Conservation (phyloP, 1,140 invertebrate genomes). For the Capitella teleta region DNA sequence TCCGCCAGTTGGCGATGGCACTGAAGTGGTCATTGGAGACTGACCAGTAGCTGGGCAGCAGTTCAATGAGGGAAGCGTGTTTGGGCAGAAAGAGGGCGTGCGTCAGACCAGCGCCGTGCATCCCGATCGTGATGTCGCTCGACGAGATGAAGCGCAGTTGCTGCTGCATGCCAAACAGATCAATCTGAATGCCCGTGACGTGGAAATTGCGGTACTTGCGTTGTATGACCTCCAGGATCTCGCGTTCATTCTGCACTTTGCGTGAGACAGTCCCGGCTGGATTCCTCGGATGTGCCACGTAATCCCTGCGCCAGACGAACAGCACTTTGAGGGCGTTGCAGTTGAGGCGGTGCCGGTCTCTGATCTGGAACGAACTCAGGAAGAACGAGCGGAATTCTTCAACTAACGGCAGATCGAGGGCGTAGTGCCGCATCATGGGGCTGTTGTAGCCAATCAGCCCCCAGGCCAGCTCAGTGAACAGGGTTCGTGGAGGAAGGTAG, state of each 20-base stretch:
- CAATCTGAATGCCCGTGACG: constrained; percentile 27
- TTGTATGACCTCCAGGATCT: constrained; percentile 17
- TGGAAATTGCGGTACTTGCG: background rate
- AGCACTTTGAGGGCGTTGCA: constrained; percentile 22
- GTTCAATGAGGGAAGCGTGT: constrained; percentile 87
- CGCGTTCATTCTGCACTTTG: constrained; percentile 28
- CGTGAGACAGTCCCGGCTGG: constrained; percentile 22
- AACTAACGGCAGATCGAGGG: constrained; percentile 19
- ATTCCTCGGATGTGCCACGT: constrained; percentile 29
- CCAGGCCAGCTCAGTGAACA: constrained; percentile 25
- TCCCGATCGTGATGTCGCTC: constrained; percentile 85
- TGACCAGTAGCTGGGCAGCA: constrained; percentile 49
- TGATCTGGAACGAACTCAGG: constrained; percentile 12
- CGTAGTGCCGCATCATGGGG: constrained; percentile 20
- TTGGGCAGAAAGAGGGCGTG: constrained; percentile 88
- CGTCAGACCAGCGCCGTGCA: constrained; percentile 95
- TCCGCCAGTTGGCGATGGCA: constrained; percentile 27
- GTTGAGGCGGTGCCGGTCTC: constrained; percentile 14
- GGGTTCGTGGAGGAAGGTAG: constrained; percentile 12
- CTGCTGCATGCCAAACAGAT: constrained; percentile 20
- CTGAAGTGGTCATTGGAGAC: constrained; percentile 24
- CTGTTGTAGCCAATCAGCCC: constrained; percentile 29
- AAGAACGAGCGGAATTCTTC: constrained; percentile 32
- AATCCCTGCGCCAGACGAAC: constrained; percentile 31
- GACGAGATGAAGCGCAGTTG: constrained; percentile 45